phyloP scores from a whole-genome alignment of 2,113 vertebrate genomes.

The Microcebus lehilahytsara region DNA sequence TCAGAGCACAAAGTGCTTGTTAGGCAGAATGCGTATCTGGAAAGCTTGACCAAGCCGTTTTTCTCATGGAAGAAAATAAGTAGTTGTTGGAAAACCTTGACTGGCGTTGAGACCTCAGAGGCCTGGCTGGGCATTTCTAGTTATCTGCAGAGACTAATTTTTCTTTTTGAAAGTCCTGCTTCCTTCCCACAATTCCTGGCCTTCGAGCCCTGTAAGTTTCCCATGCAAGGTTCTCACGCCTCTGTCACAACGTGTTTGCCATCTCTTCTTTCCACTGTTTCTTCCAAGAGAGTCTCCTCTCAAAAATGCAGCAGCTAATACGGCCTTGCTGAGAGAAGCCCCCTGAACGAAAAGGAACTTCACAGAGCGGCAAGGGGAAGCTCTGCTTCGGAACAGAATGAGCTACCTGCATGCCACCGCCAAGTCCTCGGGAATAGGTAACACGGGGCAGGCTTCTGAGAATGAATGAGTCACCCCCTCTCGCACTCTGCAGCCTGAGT shows the following conservation, averaged over 20 bases:
- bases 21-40: neutral
- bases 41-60: neutral
- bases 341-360: neutral
- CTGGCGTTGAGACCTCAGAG: neutral
- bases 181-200: neutral
- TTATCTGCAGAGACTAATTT: neutral
- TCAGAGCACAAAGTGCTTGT: neutral
- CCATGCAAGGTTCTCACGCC: neutral
- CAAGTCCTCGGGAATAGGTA: neutral
- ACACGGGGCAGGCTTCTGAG: neutral
- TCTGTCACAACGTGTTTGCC: neutral
- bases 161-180: neutral
- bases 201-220: neutral
- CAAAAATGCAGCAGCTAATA: neutral
- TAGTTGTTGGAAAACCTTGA: neutral
- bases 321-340: neutral
- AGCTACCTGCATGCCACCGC: neutral
- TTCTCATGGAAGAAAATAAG: neutral
- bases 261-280: neutral
- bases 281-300: neutral
- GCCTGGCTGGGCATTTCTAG: neutral
- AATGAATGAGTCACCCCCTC: neutral
- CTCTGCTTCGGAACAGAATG: neutral
- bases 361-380: neutral
- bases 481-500: neutral